Evolutionary conservation across 2,797 vertebrate genomes (phyloP), one percentile per base, ranked within the genome.

Genomic region (Pampus argenteus): DNA sequence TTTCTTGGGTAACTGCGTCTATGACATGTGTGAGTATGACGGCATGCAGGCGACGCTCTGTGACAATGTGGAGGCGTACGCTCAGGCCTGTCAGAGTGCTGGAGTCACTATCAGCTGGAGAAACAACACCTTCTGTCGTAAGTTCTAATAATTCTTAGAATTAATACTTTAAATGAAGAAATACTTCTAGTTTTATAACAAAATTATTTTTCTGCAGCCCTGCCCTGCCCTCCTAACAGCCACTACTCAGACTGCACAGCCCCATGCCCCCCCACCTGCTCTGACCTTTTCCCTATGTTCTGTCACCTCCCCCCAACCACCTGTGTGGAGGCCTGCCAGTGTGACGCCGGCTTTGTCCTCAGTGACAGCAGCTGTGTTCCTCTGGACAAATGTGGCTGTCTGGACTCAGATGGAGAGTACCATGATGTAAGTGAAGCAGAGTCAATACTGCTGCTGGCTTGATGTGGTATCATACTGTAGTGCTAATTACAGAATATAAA

Each of bases 261-360:
- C 0, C 71, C 94, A 5, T 97, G 96, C 77, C 94, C 92, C 0
- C 85, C 93, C 2, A 95, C 94, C 26, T 97, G 96, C 74, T 84
- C 87, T 0, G 90, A 96, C 83, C 94, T 91, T 15, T 93, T 94
- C 66, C 93, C 93, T 26, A 47, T 89, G 31, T 78, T 52, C 85
- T 96, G 96, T 72, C 90, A 90, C 20, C 76, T 92, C 6, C 93
- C 92, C 0, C 76, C 94, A 13, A 88, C 83, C 2, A 10, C 76
- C 40, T 96, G 96, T 2, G 79, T 93, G 9, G 95, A 96, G 71
- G 96, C 96, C 17, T 97, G 96, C 22, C 66, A 90, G 45, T 97
- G 96, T 14, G 17, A 94, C 5, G 77, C 87, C 0, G 92, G 93
- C 61, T 93, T 90, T 0, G 91, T 96, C 74, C 92, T 96, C 34